A percentile compares a stretch with the other conserved stretches of the same genome.
phyloP scores from a whole-genome alignment of 2,113 vertebrate genomes.

The Forbesichthys agassizii region DNA sequence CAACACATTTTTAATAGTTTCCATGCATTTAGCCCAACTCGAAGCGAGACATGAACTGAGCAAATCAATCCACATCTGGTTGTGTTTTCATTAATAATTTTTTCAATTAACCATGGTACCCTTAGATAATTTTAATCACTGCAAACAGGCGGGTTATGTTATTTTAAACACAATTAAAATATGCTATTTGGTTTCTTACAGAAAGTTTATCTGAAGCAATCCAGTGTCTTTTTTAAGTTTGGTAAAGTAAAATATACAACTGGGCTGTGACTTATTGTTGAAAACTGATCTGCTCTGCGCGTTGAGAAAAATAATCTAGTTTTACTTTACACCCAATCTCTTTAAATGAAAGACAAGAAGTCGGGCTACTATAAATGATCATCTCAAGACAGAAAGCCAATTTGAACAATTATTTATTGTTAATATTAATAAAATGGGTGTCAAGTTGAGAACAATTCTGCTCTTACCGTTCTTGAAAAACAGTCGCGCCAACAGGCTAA shows the following conservation, averaged over 20 bases:
- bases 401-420: background rate
- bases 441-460: background rate
- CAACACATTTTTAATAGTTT: conserved; percentile 63
- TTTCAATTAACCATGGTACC: conserved; percentile 64
- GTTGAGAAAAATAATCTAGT: background rate
- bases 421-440: background rate
- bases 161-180: conserved; percentile 17
- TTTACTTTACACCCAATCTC: background rate
- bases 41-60: conserved; percentile 39
- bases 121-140: conserved; percentile 43
- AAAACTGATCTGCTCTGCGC: background rate
- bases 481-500: conserved; percentile 37
- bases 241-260: conserved; percentile 26
- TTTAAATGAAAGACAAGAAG: conserved; percentile 1
- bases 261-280: conserved; percentile 12
- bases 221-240: conserved; percentile 1
- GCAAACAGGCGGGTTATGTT: conserved; percentile 31
- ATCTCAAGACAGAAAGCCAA: conserved; percentile 9
- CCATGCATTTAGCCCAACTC: conserved; percentile 61
- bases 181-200: background rate
- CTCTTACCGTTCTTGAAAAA: conserved; percentile 71
- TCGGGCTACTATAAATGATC: conserved; percentile 37
- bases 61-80: conserved; percentile 80
- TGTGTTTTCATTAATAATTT: conserved; percentile 77
- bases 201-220: conserved; percentile 1